Evolutionary conservation across 2,888 invertebrate species (phyloP).

Genomic region (Abrostola triplasia): DNA sequence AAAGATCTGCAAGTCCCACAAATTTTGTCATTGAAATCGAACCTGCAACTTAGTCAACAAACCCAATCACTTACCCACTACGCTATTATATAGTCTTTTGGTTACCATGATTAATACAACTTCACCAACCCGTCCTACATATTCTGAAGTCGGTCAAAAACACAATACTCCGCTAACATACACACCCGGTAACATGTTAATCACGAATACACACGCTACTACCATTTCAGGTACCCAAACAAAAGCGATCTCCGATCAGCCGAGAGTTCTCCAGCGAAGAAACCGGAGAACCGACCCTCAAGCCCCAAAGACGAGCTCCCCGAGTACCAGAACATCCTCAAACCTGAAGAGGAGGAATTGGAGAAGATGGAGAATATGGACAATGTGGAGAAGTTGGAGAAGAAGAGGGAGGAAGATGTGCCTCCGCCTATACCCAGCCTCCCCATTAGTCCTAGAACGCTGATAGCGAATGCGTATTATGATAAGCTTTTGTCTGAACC

Average conservation of each 20-base stretch:
- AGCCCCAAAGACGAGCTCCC: constrained; percentile 66
- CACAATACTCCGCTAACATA: background rate
- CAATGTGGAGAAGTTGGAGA: constrained; percentile 63
- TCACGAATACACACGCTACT: constrained; percentile 42
- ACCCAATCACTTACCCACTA: no score
- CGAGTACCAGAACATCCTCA: constrained; percentile 79
- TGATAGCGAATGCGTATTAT: constrained; percentile 93
- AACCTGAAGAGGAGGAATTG: constrained; percentile 43
- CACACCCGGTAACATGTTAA: constrained; percentile 19
- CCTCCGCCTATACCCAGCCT: constrained; percentile 86
- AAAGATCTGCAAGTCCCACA: no score
- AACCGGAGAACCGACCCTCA: constrained; percentile 51
- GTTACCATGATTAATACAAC: no score
- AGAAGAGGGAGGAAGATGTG: constrained; percentile 72
- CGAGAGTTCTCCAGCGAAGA: constrained; percentile 78
- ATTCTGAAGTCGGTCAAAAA: background rate
- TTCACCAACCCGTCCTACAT: background rate
- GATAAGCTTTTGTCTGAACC: constrained; percentile 92
- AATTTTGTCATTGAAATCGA: no score
- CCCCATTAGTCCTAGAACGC: constrained; percentile 81
- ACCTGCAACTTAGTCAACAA: no score
- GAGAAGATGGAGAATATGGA: constrained; percentile 50
- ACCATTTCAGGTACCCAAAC: constrained; percentile 75
- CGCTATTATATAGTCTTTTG: no score
- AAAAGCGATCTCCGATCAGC: constrained; percentile 76